Conservation (phyloP, 2,113 vertebrate genomes). For the Heterotilapia buettikoferi region DNA sequence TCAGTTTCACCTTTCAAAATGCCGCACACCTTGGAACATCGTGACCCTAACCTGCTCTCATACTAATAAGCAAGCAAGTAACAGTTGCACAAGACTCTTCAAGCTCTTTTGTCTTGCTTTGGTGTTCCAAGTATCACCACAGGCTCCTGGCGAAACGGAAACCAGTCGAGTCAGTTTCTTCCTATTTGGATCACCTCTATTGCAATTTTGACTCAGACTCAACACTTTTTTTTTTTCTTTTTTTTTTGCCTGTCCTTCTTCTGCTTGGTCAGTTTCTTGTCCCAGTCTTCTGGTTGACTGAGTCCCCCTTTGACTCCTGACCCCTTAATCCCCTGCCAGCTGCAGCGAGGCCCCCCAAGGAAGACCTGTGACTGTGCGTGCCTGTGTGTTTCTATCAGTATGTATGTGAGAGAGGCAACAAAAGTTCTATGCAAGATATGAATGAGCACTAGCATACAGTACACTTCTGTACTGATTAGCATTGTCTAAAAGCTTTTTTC, state of each 20-base stretch:
- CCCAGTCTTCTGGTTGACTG: neutral
- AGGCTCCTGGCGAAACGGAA: neutral
- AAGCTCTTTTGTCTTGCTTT: neutral
- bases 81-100: neutral
- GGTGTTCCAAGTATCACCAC: neutral
- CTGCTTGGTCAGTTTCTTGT: conserved; percentile 26
- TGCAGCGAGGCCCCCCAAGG: conserved; percentile 34
- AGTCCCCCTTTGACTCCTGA: conserved; percentile 38
- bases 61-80: neutral
- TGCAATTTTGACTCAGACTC: neutral
- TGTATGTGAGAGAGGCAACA: neutral
- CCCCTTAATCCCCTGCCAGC: conserved; percentile 47
- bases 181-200: neutral
- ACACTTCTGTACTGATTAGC: neutral
- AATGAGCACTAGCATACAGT: neutral
- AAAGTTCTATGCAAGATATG: neutral
- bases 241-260: neutral
- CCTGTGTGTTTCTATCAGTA: neutral
- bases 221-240: neutral
- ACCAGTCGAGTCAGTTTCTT: neutral
- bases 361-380: neutral
- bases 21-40: neutral
- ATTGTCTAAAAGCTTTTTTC: neutral
- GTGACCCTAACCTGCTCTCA: neutral
- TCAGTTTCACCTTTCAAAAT: neutral